A percentile compares a stretch with the other conserved stretches of the same genome.
Conservation (phyloP, 2,888 invertebrate species). For the Diarsia rubi region DNA sequence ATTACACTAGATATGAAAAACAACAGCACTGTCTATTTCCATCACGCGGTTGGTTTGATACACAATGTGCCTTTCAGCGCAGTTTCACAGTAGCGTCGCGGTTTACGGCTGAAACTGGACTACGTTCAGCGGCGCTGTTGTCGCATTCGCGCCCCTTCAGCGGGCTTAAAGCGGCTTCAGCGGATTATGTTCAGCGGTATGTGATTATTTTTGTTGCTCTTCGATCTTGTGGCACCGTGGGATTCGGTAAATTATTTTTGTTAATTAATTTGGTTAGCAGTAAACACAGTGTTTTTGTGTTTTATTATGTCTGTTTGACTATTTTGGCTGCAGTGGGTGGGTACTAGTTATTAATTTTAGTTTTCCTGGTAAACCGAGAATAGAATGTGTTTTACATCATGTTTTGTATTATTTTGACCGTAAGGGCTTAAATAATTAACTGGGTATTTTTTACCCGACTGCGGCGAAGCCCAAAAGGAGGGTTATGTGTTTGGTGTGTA, state of each 20-base stretch:
- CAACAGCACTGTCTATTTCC: slow-evolving; percentile 72
- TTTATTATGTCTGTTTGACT: background rate
- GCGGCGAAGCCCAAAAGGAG: too few relatives aligned
- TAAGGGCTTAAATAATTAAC: background rate
- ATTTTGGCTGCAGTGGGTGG: background rate
- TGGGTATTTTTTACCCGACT: too few relatives aligned
- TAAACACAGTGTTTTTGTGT: background rate
- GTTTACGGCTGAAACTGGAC: slow-evolving; percentile 74
- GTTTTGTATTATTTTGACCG: background rate
- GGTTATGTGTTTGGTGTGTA: too few relatives aligned
- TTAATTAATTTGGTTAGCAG: background rate
- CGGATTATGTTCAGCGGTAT: slow-evolving; percentile 45
- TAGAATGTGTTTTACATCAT: background rate
- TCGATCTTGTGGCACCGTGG: background rate
- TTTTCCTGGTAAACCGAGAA: background rate
- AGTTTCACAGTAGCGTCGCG: slow-evolving; percentile 66
- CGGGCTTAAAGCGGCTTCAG: slow-evolving; percentile 68
- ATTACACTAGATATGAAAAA: slow-evolving; percentile 72
- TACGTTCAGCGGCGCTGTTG: slow-evolving; percentile 74
- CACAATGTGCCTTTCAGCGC: slow-evolving; percentile 59
- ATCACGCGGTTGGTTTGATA: slow-evolving; percentile 72
- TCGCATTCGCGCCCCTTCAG: slow-evolving; percentile 66
- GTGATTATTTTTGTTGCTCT: background rate
- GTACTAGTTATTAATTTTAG: background rate
- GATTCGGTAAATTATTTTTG: background rate